These are phyloP conservation scores for Zosterops pallidus DNA, from an alignment of 2,113 vertebrate genomes.

Conservation along the genomic window DNA sequence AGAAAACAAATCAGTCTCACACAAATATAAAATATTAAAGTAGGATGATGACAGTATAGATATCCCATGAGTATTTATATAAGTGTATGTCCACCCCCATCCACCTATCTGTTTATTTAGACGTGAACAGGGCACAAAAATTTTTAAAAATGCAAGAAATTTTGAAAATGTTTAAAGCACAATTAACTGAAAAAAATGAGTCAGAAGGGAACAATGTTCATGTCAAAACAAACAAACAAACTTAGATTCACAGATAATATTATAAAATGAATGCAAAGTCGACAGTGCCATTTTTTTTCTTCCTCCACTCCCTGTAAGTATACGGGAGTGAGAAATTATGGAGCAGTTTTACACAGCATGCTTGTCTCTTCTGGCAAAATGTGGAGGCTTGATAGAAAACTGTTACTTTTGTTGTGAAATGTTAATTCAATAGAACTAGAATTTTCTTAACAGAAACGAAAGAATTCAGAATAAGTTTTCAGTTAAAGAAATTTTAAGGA, in stretches of 20 bases:
- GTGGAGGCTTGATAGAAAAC: background rate
- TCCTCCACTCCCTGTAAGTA: background rate
- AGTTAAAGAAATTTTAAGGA: background rate
- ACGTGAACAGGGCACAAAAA: background rate
- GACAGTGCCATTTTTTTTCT: background rate
- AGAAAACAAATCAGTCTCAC: background rate
- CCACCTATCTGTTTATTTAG: background rate
- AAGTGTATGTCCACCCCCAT: background rate
- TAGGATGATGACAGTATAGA: background rate
- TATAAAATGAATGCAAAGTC: background rate
- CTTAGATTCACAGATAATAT: background rate
- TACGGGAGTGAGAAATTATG: background rate
- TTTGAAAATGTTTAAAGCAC: background rate
- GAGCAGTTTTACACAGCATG: background rate
- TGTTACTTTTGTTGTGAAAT: background rate
- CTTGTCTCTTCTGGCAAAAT: background rate
- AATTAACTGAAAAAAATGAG: background rate
- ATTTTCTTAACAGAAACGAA: background rate
- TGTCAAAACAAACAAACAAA: background rate
- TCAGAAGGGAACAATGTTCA: background rate
- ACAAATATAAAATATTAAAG: constrained; percentile 17
- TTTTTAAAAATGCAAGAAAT: background rate
- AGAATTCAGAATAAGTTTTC: background rate
- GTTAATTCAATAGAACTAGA: background rate
- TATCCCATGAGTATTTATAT: background rate